These are phyloP conservation scores for Glareola pratincola DNA, from an alignment of 2,113 vertebrate genomes.

Conservation along the genomic window DNA sequence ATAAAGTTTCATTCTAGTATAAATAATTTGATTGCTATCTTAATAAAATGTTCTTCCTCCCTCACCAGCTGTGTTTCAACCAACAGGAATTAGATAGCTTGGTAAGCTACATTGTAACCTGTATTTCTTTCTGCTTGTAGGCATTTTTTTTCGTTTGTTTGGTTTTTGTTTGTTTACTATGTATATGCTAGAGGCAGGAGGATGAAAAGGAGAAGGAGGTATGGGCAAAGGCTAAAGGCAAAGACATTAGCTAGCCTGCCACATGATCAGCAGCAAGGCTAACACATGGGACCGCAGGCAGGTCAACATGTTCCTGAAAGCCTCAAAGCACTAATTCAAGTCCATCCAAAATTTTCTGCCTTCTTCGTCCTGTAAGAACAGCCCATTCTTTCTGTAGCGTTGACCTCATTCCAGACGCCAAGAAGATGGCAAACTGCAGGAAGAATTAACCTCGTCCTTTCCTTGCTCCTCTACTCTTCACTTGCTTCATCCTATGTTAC, in stretches of 20 bases:
- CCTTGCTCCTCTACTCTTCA: background rate
- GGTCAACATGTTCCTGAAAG: background rate
- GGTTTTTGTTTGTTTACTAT: background rate
- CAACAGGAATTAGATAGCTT: background rate
- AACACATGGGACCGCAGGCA: background rate
- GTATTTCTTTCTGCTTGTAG: background rate
- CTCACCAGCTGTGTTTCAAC: background rate
- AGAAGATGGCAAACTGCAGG: background rate
- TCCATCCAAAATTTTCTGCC: background rate
- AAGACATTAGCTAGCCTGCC: background rate
- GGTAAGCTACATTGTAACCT: background rate
- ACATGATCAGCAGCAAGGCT: background rate
- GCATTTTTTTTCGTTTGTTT: background rate
- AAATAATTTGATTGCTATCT: constrained; percentile 49
- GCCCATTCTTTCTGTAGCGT: background rate
- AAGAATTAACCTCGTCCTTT: background rate
- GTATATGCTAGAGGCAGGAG: background rate
- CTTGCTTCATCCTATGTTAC: background rate
- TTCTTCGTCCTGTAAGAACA: background rate
- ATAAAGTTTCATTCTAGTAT: constrained; percentile 60
- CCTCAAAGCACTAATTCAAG: background rate
- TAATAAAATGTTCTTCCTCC: constrained; percentile 4
- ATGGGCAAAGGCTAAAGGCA: background rate
- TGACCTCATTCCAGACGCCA: background rate
- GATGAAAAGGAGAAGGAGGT: background rate